Base-by-base conservation (phyloP, 2,888 invertebrate species). In the Caradrina kadenii region DNA sequence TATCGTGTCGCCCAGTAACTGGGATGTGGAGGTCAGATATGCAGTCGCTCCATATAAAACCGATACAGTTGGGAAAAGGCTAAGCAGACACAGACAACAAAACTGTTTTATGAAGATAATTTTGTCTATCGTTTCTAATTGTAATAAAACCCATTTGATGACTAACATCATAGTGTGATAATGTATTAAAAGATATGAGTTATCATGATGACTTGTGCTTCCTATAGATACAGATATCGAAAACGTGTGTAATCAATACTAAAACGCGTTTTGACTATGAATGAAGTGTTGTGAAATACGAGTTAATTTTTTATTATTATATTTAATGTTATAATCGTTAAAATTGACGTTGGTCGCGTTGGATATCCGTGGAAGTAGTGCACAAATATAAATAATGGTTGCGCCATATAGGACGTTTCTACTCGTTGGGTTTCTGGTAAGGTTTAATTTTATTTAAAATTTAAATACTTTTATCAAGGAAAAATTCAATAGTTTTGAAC, bases 361-460 rank as follows among this genome's bases (percentile, higher is more conserved):
- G 53, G 53, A 56, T 56, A 31, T 49, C 21, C 7, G 19, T 19
- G 39, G 13, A 15, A 1, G 56, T 22, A 58, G 45, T 39, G 11
- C 13, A 31, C 6, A 31, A 26, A 21, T 13, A 50, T 2, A 19
- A 56, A 53, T 58, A 77, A 86, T 85, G 83, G 42, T 76, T 55
- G 79, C 87, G 15, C 84, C 89, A 13, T 81, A 80, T 26, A 68
- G 69, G 52, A 82, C 80, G 22, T 77, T 90, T 42, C 64, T 80
- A 54, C 58, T 82, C 19, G 86, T 91, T 21, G 83, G 88, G 42
- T 87, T 89, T 68, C 63, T 89, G 88, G 91, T 91, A 81, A 88
- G 90, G 79, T 31, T 66, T 55, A 48, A 22, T 63, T 50, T 21
- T n/a, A 42, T 48, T 48, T 62, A 21, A 31, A n/a, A 5, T 42